Conservation (phyloP, 2,113 vertebrate species). For the Pyrgilauda ruficollis region DNA sequence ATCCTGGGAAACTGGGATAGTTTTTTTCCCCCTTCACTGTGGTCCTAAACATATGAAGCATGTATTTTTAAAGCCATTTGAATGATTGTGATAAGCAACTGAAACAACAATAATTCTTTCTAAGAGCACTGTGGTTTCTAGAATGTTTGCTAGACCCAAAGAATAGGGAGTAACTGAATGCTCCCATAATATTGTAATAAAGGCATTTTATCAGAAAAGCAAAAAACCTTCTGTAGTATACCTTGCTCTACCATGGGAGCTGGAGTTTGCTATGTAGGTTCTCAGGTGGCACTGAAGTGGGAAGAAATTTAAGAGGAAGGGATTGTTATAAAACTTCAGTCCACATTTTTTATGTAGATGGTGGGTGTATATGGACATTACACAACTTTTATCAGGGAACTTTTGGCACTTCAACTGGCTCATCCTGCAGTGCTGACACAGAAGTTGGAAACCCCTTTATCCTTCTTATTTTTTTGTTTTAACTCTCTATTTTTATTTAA, state of each 20-base stretch:
- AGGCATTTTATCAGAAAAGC: not conserved
- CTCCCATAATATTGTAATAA: not conserved
- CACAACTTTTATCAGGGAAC: not conserved
- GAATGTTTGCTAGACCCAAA: not conserved
- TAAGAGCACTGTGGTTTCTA: not conserved
- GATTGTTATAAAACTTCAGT: not conserved
- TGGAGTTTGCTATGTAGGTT: not conserved
- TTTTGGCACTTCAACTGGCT: not conserved
- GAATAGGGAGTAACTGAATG: not conserved
- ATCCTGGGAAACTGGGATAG: not conserved
- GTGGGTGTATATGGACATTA: rapidly evolving
- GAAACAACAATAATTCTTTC: not conserved
- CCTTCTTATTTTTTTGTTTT: not conserved
- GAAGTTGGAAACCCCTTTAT: not conserved
- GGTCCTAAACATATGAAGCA: not conserved
- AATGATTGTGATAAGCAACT: not conserved
- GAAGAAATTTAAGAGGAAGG: not conserved
- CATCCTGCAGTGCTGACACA: not conserved
- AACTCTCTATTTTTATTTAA: not conserved
- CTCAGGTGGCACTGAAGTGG: not conserved
- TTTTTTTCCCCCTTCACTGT: not conserved
- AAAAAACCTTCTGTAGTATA: not conserved
- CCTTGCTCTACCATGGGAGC: not conserved
- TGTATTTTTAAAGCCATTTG: not conserved
- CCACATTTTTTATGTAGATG: not conserved